phyloP scores from a whole-genome alignment of 2,888 invertebrate species.

The Papilio protenor region DNA sequence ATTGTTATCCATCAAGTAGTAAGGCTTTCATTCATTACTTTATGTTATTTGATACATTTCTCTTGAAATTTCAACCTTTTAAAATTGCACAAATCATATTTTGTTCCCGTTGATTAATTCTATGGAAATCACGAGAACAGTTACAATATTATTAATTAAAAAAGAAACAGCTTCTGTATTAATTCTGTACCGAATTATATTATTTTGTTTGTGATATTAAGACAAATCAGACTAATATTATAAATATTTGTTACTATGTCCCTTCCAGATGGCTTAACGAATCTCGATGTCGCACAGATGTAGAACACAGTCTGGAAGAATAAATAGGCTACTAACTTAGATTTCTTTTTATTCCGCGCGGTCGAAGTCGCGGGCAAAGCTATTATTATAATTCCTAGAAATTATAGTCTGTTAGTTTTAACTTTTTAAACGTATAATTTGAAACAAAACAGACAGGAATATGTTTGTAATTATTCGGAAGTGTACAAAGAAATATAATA shows the following conservation, averaged over 20 bases:
- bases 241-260: too few species aligned
- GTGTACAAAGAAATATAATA: slow-evolving; percentile 37
- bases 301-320: too few species aligned
- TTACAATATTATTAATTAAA: not conserved
- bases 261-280: too few species aligned
- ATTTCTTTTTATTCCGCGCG: too few species aligned
- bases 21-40: slow-evolving; percentile 7
- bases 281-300: too few species aligned
- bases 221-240: too few species aligned
- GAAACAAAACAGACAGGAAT: slow-evolving; percentile 22
- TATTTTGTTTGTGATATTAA: too few species aligned
- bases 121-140: not conserved
- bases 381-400: not conserved
- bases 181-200: too few species aligned
- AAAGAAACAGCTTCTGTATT: too few species aligned
- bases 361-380: too few species aligned
- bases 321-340: too few species aligned
- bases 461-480: not conserved
- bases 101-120: not conserved
- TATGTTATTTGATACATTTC: slow-evolving; percentile 21
- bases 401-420: not conserved
- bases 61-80: not conserved
- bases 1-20: slow-evolving; percentile 7
- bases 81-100: not conserved
- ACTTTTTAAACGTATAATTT: not conserved